These are phyloP conservation scores for Tortricodes alternella DNA, from an alignment of 2,888 invertebrate genomes.

Conservation along the genomic window DNA sequence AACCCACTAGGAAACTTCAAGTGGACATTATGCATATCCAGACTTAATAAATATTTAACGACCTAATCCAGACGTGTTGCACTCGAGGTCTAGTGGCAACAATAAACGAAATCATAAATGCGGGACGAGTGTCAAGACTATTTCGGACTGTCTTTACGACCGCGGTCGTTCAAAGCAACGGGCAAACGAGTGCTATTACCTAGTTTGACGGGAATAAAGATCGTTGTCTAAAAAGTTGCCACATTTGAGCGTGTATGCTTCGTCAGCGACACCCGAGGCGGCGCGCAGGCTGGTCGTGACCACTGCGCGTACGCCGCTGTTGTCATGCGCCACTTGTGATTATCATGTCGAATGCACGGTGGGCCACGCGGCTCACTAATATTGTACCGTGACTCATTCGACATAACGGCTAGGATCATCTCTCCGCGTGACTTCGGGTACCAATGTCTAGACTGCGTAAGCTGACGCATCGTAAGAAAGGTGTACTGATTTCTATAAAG, in stretches of 20 bases:
- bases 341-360: conserved; percentile 61
- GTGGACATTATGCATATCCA: conserved; percentile 25
- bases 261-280: conserved; percentile 60
- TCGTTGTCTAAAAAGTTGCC: conserved; percentile 55
- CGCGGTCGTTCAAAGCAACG: conserved; percentile 35
- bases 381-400: conserved; percentile 1
- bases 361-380: conserved; percentile 9
- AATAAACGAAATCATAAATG: conserved; percentile 30
- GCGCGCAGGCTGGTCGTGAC: conserved; percentile 59
- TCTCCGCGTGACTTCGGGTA: conserved; percentile 9
- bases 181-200: conserved; percentile 60
- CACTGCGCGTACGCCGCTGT: conserved; percentile 66
- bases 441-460: conserved; percentile 13
- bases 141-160: conserved; percentile 31
- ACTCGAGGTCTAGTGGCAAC: conserved; percentile 19
- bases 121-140: conserved; percentile 29
- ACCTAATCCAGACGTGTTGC: conserved; percentile 28
- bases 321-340: conserved; percentile 77
- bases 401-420: neutral
- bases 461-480: conserved; percentile 21
- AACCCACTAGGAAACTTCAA: conserved; percentile 2
- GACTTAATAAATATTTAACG: conserved; percentile 30
- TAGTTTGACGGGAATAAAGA: conserved; percentile 56
- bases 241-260: conserved; percentile 43
- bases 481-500: conserved; percentile 4